Evolutionary conservation across 2,888 invertebrate genomes (phyloP), one percentile per base, ranked within the genome.

Genomic region (Clostera curtula): DNA sequence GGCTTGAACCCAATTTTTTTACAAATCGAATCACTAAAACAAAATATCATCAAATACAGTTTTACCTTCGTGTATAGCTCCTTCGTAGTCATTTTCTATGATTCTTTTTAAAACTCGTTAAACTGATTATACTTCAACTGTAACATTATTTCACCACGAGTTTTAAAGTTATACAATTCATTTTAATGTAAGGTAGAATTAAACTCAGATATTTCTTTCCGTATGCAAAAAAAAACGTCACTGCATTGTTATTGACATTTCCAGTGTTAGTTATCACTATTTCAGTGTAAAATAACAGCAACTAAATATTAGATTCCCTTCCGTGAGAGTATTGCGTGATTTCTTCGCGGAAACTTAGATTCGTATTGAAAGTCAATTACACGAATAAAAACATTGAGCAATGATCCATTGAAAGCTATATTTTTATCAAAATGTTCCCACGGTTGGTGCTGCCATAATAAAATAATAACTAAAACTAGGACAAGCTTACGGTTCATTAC

Each of bases 21-120:
- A 24, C 43, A 47, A 47, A 39, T 40, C 40, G 36, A 42, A 52
- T 32, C 36, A 40, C 19, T 7, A 18, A 39, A 48, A 36, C 36
- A 24, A 28, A 35, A 39, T 39, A 41, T 41, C 32, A 36, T 31
- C 33, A 19, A 13, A 21, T 18, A 22, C 34, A 32, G 40, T 40
- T 49, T 65, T 75, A 85, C 85, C 84, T 84, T 82, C 9, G 85
- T 84, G 39, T 83, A 85, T 1, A 85, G 58, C 57, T 85, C 85
- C 62, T 84, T 85, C 30, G 85, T 84, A 27, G 85, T 85, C 85
- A 85, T 85, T 49, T 66, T n/a, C n/a, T n/a, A n/a, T 79, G 53
- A 29, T 45, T 31, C 44, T 43, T 40, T 41, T 32, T 29, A 24
- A 36, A 31, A 34, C 35, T 41, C 36, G 36, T 40, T 34, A 27